phyloP scores from a whole-genome alignment of 2,797 vertebrate species.

The Muraenolepis orangiensis region DNA sequence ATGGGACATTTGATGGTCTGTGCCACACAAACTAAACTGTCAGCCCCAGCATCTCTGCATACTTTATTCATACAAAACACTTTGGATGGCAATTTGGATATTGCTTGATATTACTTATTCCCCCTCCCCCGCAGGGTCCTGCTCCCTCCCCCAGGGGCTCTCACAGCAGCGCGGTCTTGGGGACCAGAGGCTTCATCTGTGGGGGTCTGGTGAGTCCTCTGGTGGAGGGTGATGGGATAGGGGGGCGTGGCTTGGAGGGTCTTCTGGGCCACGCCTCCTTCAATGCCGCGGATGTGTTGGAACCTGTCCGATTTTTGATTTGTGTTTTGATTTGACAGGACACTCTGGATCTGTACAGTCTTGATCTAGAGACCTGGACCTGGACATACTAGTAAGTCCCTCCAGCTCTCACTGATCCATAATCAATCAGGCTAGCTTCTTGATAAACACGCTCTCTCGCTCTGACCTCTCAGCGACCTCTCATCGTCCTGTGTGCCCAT shows the following conservation, averaged over 20 bases:
- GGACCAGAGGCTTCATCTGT: constrained; percentile 88
- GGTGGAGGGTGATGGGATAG: background rate
- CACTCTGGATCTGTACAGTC: constrained; percentile 86
- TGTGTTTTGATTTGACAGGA: constrained; percentile 73
- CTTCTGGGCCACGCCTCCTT: background rate
- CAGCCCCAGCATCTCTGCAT: too few species aligned
- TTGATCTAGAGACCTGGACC: constrained; percentile 88
- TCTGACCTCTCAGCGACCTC: constrained; percentile 50
- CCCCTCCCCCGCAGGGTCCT: constrained; percentile 72
- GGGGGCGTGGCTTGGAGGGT: background rate
- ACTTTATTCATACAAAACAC: too few species aligned
- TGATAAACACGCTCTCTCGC: background rate
- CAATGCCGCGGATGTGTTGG: background rate
- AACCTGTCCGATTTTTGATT: background rate
- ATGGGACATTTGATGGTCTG: too few species aligned
- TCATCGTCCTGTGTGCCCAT: constrained; percentile 57
- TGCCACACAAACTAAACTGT: too few species aligned
- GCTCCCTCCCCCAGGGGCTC: constrained; percentile 84
- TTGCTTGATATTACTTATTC: too few species aligned
- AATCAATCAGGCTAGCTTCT: background rate
- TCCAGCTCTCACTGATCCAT: background rate
- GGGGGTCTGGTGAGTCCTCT: constrained; percentile 84
- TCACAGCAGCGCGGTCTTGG: constrained; percentile 82
- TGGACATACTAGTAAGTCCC: constrained; percentile 84
- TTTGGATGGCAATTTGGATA: too few species aligned